Percentiles rank a stretch among this genome's conserved stretches.
Evolutionary conservation across 2,113 vertebrate genomes (phyloP).

Genomic region (Callipepla californica): DNA sequence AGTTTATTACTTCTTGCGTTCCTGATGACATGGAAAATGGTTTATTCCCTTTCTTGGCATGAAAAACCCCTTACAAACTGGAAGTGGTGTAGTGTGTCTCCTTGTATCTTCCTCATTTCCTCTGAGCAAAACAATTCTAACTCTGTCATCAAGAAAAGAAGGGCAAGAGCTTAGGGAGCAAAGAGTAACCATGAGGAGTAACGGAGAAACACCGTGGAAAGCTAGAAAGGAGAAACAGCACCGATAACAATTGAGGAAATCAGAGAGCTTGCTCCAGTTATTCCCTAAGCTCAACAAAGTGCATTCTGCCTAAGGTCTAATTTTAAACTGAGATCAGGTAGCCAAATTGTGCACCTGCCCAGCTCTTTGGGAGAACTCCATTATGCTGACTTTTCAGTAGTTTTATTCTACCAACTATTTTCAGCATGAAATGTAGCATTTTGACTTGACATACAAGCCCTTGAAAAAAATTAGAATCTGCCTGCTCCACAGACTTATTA

Average conservation of each 20-base stretch:
- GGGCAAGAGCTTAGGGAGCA: background rate
- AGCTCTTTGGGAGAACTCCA: background rate
- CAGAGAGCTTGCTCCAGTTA: background rate
- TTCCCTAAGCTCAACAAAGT: background rate
- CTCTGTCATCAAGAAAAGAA: background rate
- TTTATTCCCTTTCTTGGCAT: background rate
- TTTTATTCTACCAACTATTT: conserved; percentile 39
- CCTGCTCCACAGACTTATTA: background rate
- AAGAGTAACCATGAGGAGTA: background rate
- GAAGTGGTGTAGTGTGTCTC: background rate
- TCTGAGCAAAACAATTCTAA: background rate
- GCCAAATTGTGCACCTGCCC: conserved; percentile 1
- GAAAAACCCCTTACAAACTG: background rate
- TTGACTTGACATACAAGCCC: conserved; percentile 24
- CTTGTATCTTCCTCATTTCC: background rate
- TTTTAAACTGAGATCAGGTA: conserved; percentile 31
- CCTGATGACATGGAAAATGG: background rate
- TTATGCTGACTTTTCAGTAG: conserved; percentile 26
- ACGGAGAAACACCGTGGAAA: background rate
- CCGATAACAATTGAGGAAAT: background rate
- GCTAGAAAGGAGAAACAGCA: background rate
- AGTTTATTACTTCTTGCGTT: background rate
- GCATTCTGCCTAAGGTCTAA: background rate
- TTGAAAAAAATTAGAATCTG: background rate
- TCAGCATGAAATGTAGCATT: conserved; percentile 44